A percentile compares a stretch with the other conserved stretches of the same genome.
Conservation (phyloP, 2,797 vertebrate species). For the Lepilemur septentrionalis region DNA sequence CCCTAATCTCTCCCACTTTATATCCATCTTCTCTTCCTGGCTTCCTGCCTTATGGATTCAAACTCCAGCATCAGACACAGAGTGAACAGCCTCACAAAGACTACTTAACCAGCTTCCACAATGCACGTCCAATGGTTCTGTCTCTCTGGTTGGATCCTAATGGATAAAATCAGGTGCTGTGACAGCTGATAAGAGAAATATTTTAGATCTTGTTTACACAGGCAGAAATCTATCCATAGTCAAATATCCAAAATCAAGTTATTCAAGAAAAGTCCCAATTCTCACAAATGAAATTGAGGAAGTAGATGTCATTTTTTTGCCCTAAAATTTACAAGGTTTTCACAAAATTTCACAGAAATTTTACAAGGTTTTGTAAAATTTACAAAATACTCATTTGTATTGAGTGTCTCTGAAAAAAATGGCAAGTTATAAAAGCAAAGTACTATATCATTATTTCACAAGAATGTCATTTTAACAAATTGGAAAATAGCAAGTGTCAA, state of each 20-base stretch:
- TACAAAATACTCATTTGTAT: too few species aligned
- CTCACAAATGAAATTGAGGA: background rate
- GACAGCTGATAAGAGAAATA: background rate
- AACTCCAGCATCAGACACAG: background rate
- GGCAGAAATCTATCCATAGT: background rate
- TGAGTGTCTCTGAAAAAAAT: conserved; percentile 6
- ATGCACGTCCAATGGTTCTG: background rate
- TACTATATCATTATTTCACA: background rate
- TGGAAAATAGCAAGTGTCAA: background rate
- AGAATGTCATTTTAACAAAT: conserved; percentile 40
- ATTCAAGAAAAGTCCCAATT: background rate
- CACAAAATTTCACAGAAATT: too few species aligned
- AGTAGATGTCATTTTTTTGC: background rate
- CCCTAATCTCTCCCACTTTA: background rate
- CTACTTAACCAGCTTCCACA: background rate
- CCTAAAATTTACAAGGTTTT: background rate
- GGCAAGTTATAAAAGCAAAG: background rate
- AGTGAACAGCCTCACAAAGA: background rate
- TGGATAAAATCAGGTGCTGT: background rate
- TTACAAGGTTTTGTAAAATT: too few species aligned
- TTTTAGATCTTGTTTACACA: background rate
- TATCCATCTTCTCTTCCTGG: background rate
- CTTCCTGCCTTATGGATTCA: background rate
- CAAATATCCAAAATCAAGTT: conserved; percentile 14
- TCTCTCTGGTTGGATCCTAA: background rate